Conservation (phyloP, 2,113 vertebrate species). For the Elgaria multicarinata region DNA sequence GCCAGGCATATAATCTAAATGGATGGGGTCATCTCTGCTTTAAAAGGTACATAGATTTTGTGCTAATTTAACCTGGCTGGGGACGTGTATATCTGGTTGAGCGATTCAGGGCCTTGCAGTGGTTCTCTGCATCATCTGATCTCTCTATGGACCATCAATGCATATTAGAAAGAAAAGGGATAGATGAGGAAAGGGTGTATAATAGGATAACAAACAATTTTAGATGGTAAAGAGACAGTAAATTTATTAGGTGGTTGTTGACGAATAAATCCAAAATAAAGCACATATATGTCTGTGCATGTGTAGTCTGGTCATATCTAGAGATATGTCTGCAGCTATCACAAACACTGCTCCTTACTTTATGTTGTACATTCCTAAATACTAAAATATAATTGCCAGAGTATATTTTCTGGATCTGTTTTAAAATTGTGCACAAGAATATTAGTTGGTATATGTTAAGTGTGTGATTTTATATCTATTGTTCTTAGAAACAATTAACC, state of each 20-base stretch:
- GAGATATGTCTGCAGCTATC: not conserved
- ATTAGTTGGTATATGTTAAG: not conserved
- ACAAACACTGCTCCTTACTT: not conserved
- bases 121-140: too few relatives aligned
- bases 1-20: not conserved
- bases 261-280: not conserved
- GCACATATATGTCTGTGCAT: not conserved
- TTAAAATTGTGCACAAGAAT: not conserved
- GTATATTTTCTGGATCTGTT: not conserved
- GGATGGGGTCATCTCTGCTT: slow-evolving; percentile 11
- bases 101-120: not conserved
- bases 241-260: not conserved
- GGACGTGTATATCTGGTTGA: not conserved
- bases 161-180: not conserved
- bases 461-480: not conserved
- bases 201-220: not conserved
- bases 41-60: not conserved
- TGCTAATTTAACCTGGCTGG: not conserved
- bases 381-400: not conserved
- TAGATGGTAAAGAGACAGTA: too few relatives aligned
- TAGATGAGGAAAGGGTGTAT: not conserved
- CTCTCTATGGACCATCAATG: not conserved
- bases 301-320: not conserved
- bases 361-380: not conserved
- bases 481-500: not conserved